These are phyloP conservation scores for Ctenochaetus hawaiiensis DNA, from an alignment of 2,797 vertebrate genomes.

Conservation along the genomic window DNA sequence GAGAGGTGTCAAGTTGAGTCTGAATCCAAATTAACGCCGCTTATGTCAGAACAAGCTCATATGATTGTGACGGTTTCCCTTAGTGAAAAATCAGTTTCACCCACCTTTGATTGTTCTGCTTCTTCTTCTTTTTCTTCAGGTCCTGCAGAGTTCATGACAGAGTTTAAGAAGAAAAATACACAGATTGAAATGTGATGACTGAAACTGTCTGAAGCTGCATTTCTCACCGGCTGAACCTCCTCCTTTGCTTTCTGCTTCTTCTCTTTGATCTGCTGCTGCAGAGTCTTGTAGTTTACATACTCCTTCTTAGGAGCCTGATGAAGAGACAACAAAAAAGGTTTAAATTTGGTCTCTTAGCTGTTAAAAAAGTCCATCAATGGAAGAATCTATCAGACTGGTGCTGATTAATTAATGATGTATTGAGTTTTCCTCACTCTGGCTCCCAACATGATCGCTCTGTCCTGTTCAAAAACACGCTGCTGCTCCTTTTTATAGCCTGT, in stretches of 20 bases:
- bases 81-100: conserved; percentile 20
- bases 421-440: conserved; percentile 86
- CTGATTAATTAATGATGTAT: not conserved
- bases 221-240: conserved; percentile 84
- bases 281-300: conserved; percentile 91
- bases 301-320: conserved; percentile 90
- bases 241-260: conserved; percentile 84
- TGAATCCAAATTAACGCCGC: too few relatives aligned
- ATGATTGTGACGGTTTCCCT: too few relatives aligned
- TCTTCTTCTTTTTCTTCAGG: conserved; percentile 87
- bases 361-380: not conserved
- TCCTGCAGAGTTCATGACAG: conserved; percentile 67
- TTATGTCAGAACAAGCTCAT: too few relatives aligned
- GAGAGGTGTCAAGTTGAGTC: too few relatives aligned
- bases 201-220: not conserved
- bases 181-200: not conserved
- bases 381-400: not conserved
- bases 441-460: conserved; percentile 95
- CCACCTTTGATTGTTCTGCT: conserved; percentile 86
- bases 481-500: conserved; percentile 94
- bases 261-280: conserved; percentile 90
- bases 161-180: not conserved
- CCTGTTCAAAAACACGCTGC: conserved; percentile 92
- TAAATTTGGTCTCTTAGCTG: not conserved
- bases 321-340: not conserved